These are phyloP conservation scores for Stegostoma tigrinum DNA, from an alignment of 2,113 vertebrate genomes.

Conservation along the genomic window DNA sequence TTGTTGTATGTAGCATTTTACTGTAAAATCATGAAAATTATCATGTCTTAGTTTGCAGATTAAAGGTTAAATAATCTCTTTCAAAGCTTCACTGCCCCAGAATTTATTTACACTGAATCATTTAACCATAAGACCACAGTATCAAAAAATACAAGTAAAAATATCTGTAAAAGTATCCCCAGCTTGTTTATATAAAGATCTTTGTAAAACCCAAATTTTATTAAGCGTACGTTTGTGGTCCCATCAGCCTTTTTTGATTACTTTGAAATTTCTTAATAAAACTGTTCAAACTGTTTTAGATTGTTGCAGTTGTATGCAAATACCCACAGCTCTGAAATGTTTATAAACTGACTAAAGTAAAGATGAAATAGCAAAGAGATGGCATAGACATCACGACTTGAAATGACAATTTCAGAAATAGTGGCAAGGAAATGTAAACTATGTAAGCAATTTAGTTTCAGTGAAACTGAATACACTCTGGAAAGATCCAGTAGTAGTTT, in stretches of 20 bases:
- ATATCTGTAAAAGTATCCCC: conserved; percentile 35
- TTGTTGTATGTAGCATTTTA: neutral
- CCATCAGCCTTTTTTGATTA: neutral
- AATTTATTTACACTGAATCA: conserved; percentile 34
- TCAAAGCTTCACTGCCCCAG: conserved; percentile 12
- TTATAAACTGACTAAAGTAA: neutral
- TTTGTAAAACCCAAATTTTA: neutral
- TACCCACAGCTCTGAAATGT: conserved; percentile 24
- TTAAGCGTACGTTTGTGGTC: neutral
- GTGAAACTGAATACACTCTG: neutral
- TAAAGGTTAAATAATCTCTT: conserved; percentile 2
- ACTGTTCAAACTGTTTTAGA: conserved; percentile 12
- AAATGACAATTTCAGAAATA: neutral
- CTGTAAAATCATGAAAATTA: neutral
- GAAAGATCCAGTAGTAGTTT: neutral
- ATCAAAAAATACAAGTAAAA: conserved; percentile 38
- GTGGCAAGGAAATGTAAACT: neutral
- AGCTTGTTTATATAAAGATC: conserved; percentile 31
- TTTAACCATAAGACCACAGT: conserved; percentile 35
- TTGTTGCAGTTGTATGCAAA: neutral
- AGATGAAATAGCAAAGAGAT: neutral
- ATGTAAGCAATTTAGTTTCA: neutral
- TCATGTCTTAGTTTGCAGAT: neutral
- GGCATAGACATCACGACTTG: neutral
- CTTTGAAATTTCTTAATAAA: neutral